Evolutionary conservation across 2,113 vertebrate species (phyloP).

Genomic region (Grammomys surdaster): DNA sequence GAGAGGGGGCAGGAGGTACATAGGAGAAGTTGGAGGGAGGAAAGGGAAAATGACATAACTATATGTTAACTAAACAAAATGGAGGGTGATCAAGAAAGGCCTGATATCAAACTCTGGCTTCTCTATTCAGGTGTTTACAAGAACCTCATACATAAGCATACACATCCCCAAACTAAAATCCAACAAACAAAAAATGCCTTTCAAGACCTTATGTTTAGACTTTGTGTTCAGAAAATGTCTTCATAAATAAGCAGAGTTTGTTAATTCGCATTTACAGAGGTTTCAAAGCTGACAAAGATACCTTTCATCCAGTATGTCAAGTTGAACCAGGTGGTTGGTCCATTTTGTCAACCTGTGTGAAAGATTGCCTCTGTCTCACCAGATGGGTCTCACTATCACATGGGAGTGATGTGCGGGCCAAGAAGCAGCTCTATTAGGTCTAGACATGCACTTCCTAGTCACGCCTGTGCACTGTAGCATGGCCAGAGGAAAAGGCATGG

Average conservation of each 20-base stretch:
- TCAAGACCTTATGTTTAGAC: background rate
- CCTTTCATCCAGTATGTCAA: background rate
- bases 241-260: background rate
- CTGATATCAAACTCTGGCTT: background rate
- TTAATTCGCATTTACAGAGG: slow-evolving; percentile 12
- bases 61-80: background rate
- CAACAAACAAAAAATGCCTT: too few relatives aligned
- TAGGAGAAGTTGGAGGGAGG: background rate
- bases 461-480: slow-evolving; percentile 31
- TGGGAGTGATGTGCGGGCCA: slow-evolving; percentile 1
- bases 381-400: background rate
- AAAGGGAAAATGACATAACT: background rate
- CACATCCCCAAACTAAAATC: background rate
- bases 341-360: background rate
- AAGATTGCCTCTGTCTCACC: background rate
- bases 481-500: background rate
- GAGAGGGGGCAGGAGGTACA: too few relatives aligned
- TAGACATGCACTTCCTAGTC: background rate
- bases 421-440: slow-evolving; percentile 31
- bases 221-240: slow-evolving; percentile 5
- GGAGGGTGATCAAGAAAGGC: background rate
- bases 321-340: background rate
- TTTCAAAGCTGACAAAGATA: background rate
- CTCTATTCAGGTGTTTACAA: background rate
- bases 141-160: background rate